phyloP scores from a whole-genome alignment of 1,140 invertebrate genomes.

The Drosophila yakuba region DNA sequence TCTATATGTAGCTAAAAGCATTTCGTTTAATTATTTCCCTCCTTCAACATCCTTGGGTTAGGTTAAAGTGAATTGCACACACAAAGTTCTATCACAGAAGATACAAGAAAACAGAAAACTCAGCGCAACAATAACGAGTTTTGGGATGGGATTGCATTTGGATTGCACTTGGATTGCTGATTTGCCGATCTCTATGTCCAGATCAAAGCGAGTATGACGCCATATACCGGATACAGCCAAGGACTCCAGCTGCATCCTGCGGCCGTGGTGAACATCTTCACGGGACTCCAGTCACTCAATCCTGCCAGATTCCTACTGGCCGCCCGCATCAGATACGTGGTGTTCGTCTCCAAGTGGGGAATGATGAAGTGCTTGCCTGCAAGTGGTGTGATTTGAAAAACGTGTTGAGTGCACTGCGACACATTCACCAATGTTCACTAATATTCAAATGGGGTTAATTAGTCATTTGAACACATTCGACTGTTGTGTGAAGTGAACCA shows the following conservation, averaged over 20 bases:
- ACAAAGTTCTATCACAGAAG: conserved; percentile 78
- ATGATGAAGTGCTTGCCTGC: conserved; percentile 82
- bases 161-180: neutral
- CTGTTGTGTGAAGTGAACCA: neutral
- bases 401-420: neutral
- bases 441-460: neutral
- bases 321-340: conserved; percentile 83
- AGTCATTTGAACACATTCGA: neutral
- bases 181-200: conserved; percentile 42
- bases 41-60: conserved; percentile 11
- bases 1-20: conserved; percentile 52
- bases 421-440: neutral
- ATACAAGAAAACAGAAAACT: conserved; percentile 60
- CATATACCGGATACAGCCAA: conserved; percentile 20
- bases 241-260: conserved; percentile 31
- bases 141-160: conserved; percentile 20
- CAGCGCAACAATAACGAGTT: conserved; percentile 56
- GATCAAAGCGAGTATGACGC: conserved; percentile 38
- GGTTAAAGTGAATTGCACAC: conserved; percentile 67
- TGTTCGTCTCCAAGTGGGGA: conserved; percentile 72
- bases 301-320: conserved; percentile 84
- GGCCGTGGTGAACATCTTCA: conserved; percentile 71
- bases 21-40: conserved; percentile 11
- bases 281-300: conserved; percentile 79
- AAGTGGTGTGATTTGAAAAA: neutral